Base-by-base conservation (phyloP, 2,797 vertebrate species). In the Psittacula echo region DNA sequence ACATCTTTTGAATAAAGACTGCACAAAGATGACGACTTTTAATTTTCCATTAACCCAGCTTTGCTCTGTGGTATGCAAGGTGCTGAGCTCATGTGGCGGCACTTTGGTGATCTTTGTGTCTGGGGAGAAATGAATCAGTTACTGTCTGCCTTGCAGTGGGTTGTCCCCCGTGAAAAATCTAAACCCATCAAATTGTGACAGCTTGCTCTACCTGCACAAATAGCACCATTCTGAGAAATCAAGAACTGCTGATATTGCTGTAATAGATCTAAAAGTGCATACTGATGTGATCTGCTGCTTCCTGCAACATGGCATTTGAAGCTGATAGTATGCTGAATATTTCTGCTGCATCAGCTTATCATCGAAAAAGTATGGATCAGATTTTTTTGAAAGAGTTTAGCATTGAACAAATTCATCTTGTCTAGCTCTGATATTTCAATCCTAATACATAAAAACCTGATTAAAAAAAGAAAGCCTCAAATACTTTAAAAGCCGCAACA, bases 201-300 rank as follows among this genome's bases (percentile, higher is more conserved):
- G 90, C 71, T 94, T 94, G 64, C 83, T 84, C 91, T 91, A 86
- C 94, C 94, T 95, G 76, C 84, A 56, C 44, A 86, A 93, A 89
- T 94, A 53, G 61, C 80, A 32, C 50, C 66, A 8, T 83, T 95
- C 64, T 94, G 88, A 96, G 95, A 96, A 95, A 97, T 87, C 88
- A 87, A 91, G 79, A 68, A 44, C 84, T 60, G 60, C 78, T 85
- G 93, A 93, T 90, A 91, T 51, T 86, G 61, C 16, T 75, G 91
- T 86, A 96, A 96, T 93, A 82, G 75, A 83, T 97, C 80, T 94
- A 53, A 77, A 94, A 96, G 93, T 64, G 83, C 83, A 71, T 81
- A 86, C 62, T 90, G 87, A 96, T 96, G 90, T 93, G 67, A 93
- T 94, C 96, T 97, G 83, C 68, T 2, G 13, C 78, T 90, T 68